Evolutionary conservation across 2,888 invertebrate genomes (phyloP).

Genomic region (Aphidius colemani): DNA sequence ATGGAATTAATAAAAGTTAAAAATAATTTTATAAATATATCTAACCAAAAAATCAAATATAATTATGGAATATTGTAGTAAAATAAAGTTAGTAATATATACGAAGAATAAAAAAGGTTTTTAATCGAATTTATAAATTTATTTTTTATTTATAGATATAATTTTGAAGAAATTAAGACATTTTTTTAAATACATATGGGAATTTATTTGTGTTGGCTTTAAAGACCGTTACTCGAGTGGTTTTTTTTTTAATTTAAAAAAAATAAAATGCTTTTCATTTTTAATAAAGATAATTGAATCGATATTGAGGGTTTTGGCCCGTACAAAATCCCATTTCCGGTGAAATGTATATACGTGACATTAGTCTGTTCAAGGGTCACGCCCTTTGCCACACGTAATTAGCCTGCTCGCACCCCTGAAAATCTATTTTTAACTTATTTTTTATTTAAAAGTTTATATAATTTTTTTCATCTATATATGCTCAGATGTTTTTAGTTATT

Average conservation of each 20-base stretch:
- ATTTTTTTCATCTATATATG: slow-evolving; percentile 3
- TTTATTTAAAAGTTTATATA: slow-evolving; percentile 20
- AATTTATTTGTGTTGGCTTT: too few species aligned
- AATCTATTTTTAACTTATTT: slow-evolving; percentile 32
- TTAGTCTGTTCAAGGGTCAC: slow-evolving; percentile 39
- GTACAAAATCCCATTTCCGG: slow-evolving; percentile 41
- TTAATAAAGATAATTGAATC: not conserved
- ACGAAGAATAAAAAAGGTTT: slow-evolving; percentile 1
- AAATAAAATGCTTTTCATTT: not conserved
- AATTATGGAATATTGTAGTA: not conserved
- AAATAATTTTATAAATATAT: too few species aligned
- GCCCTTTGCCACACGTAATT: slow-evolving; percentile 40
- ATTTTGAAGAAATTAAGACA: too few species aligned
- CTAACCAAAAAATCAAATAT: too few species aligned
- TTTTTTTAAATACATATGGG: too few species aligned
- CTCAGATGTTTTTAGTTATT: slow-evolving; percentile 24
- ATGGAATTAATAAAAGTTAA: slow-evolving; percentile 17
- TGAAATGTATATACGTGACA: slow-evolving; percentile 40
- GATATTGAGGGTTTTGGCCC: not conserved
- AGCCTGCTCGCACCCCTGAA: slow-evolving; percentile 21
- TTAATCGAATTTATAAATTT: slow-evolving; percentile 8
- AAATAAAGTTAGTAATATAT: slow-evolving; percentile 12
- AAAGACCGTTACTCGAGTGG: not conserved
- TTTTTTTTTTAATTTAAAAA: slow-evolving; percentile 4
- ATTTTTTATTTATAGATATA: too few species aligned